Evolutionary conservation across 2,888 invertebrate species (phyloP), one percentile per base, ranked within the genome.

Genomic region (Colletes collaris): DNA sequence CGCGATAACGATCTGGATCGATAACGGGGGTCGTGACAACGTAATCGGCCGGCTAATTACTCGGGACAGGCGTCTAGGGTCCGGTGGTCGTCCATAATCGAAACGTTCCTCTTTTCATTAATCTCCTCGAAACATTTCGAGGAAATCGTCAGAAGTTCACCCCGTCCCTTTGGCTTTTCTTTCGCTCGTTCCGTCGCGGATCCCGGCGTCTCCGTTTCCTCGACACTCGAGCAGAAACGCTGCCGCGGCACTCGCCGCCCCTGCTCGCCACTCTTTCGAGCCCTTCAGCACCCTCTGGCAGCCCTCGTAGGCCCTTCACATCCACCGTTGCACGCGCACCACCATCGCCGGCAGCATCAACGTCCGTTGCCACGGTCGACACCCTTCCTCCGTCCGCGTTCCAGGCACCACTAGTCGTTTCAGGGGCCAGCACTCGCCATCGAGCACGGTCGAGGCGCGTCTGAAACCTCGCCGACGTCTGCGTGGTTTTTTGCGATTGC

Each of bases 211-310:
- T 80, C 81, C 81, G 85, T 86, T 86, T 83, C 84, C 62, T 77
- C 85, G 86, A 84, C 87, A 88, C 88, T 88, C 85, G 85, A 90
- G 86, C 82, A 87, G 90, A 90, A 90, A 90, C 87, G 90, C 88
- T 90, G 90, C 86, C 87, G 88, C 88, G 88, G 90, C 90, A 90
- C 89, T 89, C 89, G 88, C 81, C 86, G 81, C 87, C 87, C 87
- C 80, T 63, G 76, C 78, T 69, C 82, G 80, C 87, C 87, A 82
- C 86, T 84, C 87, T 87, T 80, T 84, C 66, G 76, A 87, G 75
- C 82, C 78, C 87, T 86, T 85, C 85, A 77, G 75, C 84, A 81
- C 79, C 79, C 87, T 84, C 81, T 78, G 66, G 70, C 86, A 78
- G 73, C 79, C 68, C 75, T 59, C 19, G 56, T 66, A 80, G 83